Base-by-base conservation (phyloP, 2,888 invertebrate species). In the Ypsolopha sequella region DNA sequence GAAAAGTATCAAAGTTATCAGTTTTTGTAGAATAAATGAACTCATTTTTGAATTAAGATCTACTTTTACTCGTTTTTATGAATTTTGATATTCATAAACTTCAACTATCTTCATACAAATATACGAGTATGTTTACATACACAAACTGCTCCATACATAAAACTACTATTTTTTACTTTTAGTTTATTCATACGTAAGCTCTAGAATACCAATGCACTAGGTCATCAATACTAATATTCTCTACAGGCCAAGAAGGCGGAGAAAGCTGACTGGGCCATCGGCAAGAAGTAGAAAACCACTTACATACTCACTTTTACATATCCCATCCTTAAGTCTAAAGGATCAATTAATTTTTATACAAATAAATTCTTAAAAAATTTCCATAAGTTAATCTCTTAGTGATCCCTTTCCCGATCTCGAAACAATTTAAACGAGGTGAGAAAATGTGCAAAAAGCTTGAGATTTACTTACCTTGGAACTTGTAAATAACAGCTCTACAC, bases 231-330 rank as follows among this genome's bases (percentile, higher is more conserved):
- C 36, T 35, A 33, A 48, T 14, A 38, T 48, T 48, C 34, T 53
- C 78, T 76, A 89, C 92, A 93, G 92, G 90, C 91, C 70, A 92
- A 92, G 90, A 92, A 92, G 76, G 90, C 91, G 74, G 92, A 92
- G 89, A 91, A 91, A 74, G 90, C 91, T 80, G 90, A 91, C 77
- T 91, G 91, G 90, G 89, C 90, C 87, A 80, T 82, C 64, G 85
- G 85, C 62, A 90, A 90, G 89, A 90, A 90, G 88, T 90, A 89
- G 64, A 51, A 46, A 75, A 71, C 68, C 47, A 41, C 52, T 46
- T 50, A 48, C 45, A 51, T 38, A 51, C 34, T n/a, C 63, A 52
- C 52, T 53, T 60, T 58, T 57, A 60, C 35, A 63, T 54, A 66
- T 61, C 58, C 58, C 61, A 63, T 61, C 58, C 50, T 46, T 52